phyloP scores from a whole-genome alignment of 2,888 invertebrate genomes.

The Pristionchus fissidentatus region DNA sequence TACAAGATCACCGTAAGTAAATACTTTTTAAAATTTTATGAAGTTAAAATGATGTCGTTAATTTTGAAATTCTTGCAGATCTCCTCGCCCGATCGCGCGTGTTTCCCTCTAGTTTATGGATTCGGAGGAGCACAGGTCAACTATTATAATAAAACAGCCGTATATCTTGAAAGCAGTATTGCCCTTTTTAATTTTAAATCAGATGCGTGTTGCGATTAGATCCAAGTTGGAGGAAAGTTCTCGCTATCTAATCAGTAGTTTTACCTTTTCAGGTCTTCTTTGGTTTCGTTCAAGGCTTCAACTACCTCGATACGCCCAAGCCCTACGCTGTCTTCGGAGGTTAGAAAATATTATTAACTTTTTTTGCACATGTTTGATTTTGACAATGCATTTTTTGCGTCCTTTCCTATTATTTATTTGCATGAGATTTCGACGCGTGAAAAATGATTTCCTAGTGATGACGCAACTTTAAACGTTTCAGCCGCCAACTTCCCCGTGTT shows the following conservation, averaged over 20 bases:
- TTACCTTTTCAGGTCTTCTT: constrained; percentile 25
- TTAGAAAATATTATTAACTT: background rate
- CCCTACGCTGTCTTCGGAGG: constrained; percentile 35
- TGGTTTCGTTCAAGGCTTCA: constrained; percentile 35
- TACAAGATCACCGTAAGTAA: constrained; percentile 12
- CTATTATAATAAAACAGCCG: background rate
- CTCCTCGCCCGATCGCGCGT: constrained; percentile 2
- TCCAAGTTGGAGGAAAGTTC: too few relatives aligned
- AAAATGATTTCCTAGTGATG: background rate
- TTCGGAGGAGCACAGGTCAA: constrained; percentile 5
- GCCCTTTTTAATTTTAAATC: too few relatives aligned
- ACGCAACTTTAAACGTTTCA: background rate
- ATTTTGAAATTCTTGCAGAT: background rate
- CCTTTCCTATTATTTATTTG: too few relatives aligned
- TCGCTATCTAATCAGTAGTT: too few relatives aligned
- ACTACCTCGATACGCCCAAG: constrained; percentile 28
- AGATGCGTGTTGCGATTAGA: too few relatives aligned
- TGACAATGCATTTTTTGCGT: too few relatives aligned
- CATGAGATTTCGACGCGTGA: background rate
- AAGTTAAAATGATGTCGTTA: background rate
- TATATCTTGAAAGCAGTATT: too few relatives aligned
- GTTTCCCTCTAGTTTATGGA: constrained; percentile 30
- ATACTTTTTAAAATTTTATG: background rate
- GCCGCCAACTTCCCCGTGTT: constrained; percentile 37
- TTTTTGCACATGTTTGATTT: too few relatives aligned